A percentile compares a stretch with the other conserved stretches of the same genome.
phyloP scores from a whole-genome alignment of 1,140 invertebrate genomes.

The Musca domestica region DNA sequence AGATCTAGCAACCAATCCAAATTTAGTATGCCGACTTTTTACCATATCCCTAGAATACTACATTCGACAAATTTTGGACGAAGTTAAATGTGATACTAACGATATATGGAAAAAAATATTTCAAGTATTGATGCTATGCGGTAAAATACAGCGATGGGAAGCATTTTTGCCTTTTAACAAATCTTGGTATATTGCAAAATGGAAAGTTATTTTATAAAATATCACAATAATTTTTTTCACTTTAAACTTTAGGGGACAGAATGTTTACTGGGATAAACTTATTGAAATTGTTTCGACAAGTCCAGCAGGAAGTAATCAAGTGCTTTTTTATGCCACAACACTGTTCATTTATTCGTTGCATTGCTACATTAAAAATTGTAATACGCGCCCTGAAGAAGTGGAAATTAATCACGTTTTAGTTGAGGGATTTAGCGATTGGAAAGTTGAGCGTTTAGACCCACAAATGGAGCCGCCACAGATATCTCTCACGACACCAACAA shows the following conservation, averaged over 20 bases:
- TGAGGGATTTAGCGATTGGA: slow-evolving; percentile 55
- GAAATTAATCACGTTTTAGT: slow-evolving; percentile 52
- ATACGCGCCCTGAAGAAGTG: slow-evolving; percentile 40
- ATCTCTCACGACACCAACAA: slow-evolving; percentile 54
- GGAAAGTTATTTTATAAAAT: slow-evolving; percentile 40
- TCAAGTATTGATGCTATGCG: slow-evolving; percentile 70
- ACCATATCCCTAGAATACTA: slow-evolving; percentile 49
- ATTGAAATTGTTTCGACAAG: slow-evolving; percentile 49
- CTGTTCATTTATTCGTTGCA: slow-evolving; percentile 70
- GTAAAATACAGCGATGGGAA: slow-evolving; percentile 79
- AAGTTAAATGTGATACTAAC: slow-evolving; percentile 64
- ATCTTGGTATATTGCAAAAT: slow-evolving; percentile 50
- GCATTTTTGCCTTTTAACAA: slow-evolving; percentile 56
- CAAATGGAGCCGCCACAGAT: slow-evolving; percentile 52
- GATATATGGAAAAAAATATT: slow-evolving; percentile 81
- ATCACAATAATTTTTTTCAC: not conserved
- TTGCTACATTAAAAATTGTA: slow-evolving; percentile 60
- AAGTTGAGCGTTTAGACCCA: slow-evolving; percentile 34
- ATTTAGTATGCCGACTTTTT: slow-evolving; percentile 44
- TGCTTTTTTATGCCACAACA: slow-evolving; percentile 66
- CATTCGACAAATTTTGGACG: slow-evolving; percentile 51
- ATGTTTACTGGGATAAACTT: slow-evolving; percentile 71
- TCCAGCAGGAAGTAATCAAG: slow-evolving; percentile 60
- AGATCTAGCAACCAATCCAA: slow-evolving; percentile 34
- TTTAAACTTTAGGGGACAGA: slow-evolving; percentile 56